Base-by-base conservation (phyloP, 2,797 vertebrate genomes). In the Fistularia commersonii region DNA sequence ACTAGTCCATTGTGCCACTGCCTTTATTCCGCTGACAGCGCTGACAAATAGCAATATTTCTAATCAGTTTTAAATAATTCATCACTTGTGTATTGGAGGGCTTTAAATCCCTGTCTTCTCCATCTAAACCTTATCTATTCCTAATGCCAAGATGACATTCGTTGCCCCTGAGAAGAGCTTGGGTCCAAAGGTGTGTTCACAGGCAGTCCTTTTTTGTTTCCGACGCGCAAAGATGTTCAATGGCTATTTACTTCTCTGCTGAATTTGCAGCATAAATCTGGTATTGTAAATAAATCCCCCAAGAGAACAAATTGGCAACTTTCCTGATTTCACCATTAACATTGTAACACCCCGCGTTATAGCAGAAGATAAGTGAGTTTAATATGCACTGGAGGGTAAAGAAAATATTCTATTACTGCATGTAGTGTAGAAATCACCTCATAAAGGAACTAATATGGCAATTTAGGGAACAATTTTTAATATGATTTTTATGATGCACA, bases 301-400 rank as follows among this genome's bases (percentile, higher is more conserved):
- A 10, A 11, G 23, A 47, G 72, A 78, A 56, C 79, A 33, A 81
- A 81, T 41, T 52, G 51, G 54, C 52, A 79, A 81, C 80, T 82
- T 86, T 72, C 59, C 76, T 68, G 60, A 59, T 84, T 80, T 74
- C 53, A 61, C 77, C 79, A 89, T 90, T 82, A 87, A 76, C 81
- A 56, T 68, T 90, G 86, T 90, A 92, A 89, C 84, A 88, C 87
- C 85, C 90, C 86, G 90, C 93, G 90, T 94, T 94, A 95, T 93
- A 96, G 90, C 93, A 92, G 90, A 96, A 95, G 94, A 97, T 95
- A 94, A 97, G 93, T 95, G 95, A 94, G 92, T 95, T 97, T 98
- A 98, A 97, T 98, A 96, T 94, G 94, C 94, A 96, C 93, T 95
- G 90, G 95, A 98, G 95, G 96, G 93, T 94, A 95, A 94, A 95